Evolutionary conservation across 2,113 vertebrate species (phyloP).

Genomic region (Gymnocephalus cernua): DNA sequence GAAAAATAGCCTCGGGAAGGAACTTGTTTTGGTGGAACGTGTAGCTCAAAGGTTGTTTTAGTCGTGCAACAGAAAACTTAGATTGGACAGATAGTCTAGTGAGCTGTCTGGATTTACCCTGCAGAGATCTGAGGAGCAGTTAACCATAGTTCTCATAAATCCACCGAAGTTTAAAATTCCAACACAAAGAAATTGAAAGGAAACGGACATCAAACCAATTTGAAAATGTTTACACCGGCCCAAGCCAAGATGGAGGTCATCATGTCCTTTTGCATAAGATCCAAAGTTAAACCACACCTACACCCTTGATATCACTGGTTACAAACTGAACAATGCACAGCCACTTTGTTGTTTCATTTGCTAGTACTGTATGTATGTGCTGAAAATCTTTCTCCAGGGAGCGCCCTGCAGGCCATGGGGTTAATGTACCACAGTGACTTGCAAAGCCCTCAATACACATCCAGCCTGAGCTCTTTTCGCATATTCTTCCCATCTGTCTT

Average conservation of each 20-base stretch:
- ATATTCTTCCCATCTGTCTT: background rate
- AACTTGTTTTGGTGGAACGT: too few relatives aligned
- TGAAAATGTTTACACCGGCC: too few relatives aligned
- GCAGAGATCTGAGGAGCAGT: too few relatives aligned
- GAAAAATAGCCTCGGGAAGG: too few relatives aligned
- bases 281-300: background rate
- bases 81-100: too few relatives aligned
- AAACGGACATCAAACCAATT: too few relatives aligned
- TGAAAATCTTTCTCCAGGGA: background rate
- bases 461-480: background rate
- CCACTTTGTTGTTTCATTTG: background rate
- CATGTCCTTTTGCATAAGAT: background rate
- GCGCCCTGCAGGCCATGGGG: background rate
- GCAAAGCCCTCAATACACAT: background rate
- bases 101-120: too few relatives aligned
- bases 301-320: background rate
- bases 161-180: too few relatives aligned
- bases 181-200: too few relatives aligned
- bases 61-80: too few relatives aligned
- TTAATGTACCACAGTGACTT: background rate
- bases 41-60: too few relatives aligned
- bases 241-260: background rate
- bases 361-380: background rate
- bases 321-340: background rate
- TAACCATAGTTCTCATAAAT: too few relatives aligned